Evolutionary conservation across 2,888 invertebrate species (phyloP).

Genomic region (Ptilodon capucinus): DNA sequence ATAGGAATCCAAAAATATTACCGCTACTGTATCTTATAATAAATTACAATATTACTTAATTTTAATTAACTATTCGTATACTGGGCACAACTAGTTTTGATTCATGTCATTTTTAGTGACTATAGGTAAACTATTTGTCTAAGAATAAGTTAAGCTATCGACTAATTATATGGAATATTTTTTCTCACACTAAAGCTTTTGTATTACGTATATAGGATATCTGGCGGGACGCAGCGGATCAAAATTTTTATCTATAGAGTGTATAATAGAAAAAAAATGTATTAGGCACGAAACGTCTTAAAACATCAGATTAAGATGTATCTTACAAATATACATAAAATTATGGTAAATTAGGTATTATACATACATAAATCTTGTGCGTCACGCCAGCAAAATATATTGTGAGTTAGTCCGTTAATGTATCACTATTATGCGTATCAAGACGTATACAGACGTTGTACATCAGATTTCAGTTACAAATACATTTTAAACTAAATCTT

Average conservation of each 20-base stretch:
- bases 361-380: slow-evolving; percentile 29
- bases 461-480: slow-evolving; percentile 75
- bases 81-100: slow-evolving; percentile 83
- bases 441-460: slow-evolving; percentile 81
- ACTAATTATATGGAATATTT: slow-evolving; percentile 80
- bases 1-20: slow-evolving; percentile 84
- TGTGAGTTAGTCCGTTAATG: slow-evolving; percentile 52
- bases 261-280: slow-evolving; percentile 18
- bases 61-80: slow-evolving; percentile 81
- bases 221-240: slow-evolving; percentile 49
- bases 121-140: slow-evolving; percentile 78
- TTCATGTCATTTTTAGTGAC: slow-evolving; percentile 81
- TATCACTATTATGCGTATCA: slow-evolving; percentile 59
- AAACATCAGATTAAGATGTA: slow-evolving; percentile 27
- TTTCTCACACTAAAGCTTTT: slow-evolving; percentile 78
- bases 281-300: slow-evolving; percentile 35
- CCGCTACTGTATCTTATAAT: slow-evolving; percentile 80
- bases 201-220: slow-evolving; percentile 74
- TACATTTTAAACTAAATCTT: slow-evolving; percentile 55
- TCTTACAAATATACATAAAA: slow-evolving; percentile 32
- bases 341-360: slow-evolving; percentile 20
- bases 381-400: slow-evolving; percentile 49
- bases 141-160: slow-evolving; percentile 80
- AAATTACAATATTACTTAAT: slow-evolving; percentile 74
- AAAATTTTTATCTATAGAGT: slow-evolving; percentile 20